phyloP scores from a whole-genome alignment of 2,888 invertebrate genomes.

The Xylocampa areola region DNA sequence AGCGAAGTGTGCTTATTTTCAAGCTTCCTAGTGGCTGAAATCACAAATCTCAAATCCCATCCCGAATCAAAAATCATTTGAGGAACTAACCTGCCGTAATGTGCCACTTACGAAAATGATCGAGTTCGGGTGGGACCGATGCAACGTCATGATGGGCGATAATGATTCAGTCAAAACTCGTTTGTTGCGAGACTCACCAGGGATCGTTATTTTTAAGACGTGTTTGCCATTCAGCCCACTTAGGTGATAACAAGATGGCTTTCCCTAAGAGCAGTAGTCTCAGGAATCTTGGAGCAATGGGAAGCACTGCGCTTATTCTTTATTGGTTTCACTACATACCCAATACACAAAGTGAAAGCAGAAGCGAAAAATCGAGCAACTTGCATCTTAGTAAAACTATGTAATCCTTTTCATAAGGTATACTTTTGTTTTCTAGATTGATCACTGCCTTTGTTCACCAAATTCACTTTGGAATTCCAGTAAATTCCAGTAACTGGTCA shows the following conservation, averaged over 20 bases:
- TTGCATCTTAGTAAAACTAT: slow-evolving; percentile 27
- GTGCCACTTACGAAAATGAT: slow-evolving; percentile 13
- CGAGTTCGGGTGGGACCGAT: slow-evolving; percentile 64
- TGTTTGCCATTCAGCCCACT: slow-evolving; percentile 12
- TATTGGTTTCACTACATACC: slow-evolving; percentile 29
- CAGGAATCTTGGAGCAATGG: slow-evolving; percentile 17
- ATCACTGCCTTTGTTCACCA: slow-evolving; percentile 32
- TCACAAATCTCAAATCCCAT: slow-evolving; percentile 1
- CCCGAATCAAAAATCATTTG: slow-evolving; percentile 8
- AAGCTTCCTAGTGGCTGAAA: neutral
- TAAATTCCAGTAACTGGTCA: neutral
- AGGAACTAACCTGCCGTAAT: slow-evolving; percentile 16
- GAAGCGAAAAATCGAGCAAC: slow-evolving; percentile 24
- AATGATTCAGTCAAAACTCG: slow-evolving; percentile 16
- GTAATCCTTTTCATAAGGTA: slow-evolving; percentile 23
- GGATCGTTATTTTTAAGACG: slow-evolving; percentile 14
- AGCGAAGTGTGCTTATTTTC: slow-evolving; percentile 7
- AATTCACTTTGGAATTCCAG: slow-evolving; percentile 35
- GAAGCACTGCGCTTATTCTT: slow-evolving; percentile 17
- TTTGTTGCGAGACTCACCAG: slow-evolving; percentile 10
- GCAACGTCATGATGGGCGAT: slow-evolving; percentile 63
- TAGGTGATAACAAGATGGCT: slow-evolving; percentile 4
- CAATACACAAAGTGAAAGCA: slow-evolving; percentile 15
- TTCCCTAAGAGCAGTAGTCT: neutral
- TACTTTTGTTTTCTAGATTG: slow-evolving; percentile 20